Base-by-base conservation (phyloP, 2,113 vertebrate species). In the Zapus hudsonius region DNA sequence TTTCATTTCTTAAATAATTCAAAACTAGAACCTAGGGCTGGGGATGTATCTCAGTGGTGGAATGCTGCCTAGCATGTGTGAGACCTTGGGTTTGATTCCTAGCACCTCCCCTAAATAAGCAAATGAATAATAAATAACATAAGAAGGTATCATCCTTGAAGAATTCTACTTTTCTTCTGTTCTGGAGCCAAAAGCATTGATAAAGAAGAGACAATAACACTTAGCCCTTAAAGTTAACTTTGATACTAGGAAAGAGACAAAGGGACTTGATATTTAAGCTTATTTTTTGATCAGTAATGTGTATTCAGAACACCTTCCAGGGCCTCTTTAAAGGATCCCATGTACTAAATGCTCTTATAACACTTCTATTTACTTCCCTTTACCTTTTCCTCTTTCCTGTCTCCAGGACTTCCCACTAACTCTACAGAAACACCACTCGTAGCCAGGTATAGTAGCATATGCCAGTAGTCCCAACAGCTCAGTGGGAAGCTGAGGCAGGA, bases 191-290 rank as follows among this genome's bases (percentile, higher is more conserved):
- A n/a, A n/a, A n/a, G n/a, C n/a, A n/a, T n/a, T n/a, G n/a, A n/a
- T n/a, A n/a, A n/a, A n/a, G n/a, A n/a, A n/a, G n/a, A n/a, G n/a
- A n/a, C n/a, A n/a, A n/a, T n/a, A n/a, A n/a, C 64, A 89, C 52
- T 94, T 87, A 55, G 29, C 38, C 79, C 85, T 61, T 91, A 52
- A 84, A 36, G 61, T 85, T 78, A 90, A 89, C 59, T 59, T 76
- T 82, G 87, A 94, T 44, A 80, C 67, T 90, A 94, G 38, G 19
- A 95, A 31, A 67, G 3, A 47, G 29, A 73, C 27, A 47, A 47
- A 47, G 12, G 47, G 47, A 36, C 20, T 82, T 52, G 22, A 11
- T 55, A 36, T 22, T 55, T 9, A 73, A 3, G 82, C 29, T 64
- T 59, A 16, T 0, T 36, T 92, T 93, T 61, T 67, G n/a, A 73